Evolutionary conservation across 2,888 invertebrate species (phyloP).

Genomic region (Melitaea athalia): DNA sequence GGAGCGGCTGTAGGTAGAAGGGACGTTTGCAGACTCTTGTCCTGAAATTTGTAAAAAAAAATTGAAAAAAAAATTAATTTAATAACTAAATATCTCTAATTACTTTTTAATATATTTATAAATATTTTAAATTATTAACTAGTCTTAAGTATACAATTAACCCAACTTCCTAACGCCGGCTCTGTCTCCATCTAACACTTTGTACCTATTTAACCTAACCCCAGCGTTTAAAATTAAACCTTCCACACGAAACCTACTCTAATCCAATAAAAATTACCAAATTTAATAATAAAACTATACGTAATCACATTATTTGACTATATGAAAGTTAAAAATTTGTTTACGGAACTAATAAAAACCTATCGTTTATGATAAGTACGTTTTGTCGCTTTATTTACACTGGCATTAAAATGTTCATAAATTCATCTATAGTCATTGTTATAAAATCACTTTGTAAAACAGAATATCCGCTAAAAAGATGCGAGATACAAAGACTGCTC

Average conservation of each 20-base stretch:
- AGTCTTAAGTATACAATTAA: not conserved
- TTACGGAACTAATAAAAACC: too few relatives aligned
- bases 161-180: not conserved
- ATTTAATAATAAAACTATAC: too few relatives aligned
- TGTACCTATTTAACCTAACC: not conserved
- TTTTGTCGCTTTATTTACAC: too few relatives aligned
- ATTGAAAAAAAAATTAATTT: not conserved
- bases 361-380: too few relatives aligned
- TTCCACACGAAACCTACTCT: not conserved
- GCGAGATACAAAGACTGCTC: too few relatives aligned
- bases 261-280: too few relatives aligned
- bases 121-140: not conserved
- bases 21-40: slow-evolving; percentile 1
- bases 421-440: too few relatives aligned
- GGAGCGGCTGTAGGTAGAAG: slow-evolving; percentile 4
- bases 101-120: not conserved
- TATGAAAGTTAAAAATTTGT: too few relatives aligned
- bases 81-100: not conserved
- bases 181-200: not conserved
- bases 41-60: slow-evolving; percentile 11
- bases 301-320: too few relatives aligned
- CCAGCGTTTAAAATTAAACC: not conserved
- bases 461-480: too few relatives aligned
- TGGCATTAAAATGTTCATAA: too few relatives aligned
- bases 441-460: too few relatives aligned